phyloP scores from a whole-genome alignment of 2,888 invertebrate species.

The Eledona agricola region DNA sequence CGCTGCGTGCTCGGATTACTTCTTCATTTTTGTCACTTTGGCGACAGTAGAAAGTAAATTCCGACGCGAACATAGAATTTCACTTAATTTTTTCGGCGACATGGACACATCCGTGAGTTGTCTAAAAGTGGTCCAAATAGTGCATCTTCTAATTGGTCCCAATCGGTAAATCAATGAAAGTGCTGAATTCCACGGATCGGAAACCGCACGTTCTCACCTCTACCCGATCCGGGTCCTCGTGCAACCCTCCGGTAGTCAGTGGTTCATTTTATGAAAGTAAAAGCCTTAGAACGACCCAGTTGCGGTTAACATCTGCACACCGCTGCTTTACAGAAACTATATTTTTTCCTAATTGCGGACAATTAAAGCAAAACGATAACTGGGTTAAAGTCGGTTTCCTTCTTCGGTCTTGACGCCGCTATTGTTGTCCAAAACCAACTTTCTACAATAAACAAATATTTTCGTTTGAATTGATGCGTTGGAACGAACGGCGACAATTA shows the following conservation, averaged over 20 bases:
- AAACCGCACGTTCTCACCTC: too few species aligned
- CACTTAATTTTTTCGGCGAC: slow-evolving; percentile 28
- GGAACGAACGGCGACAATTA: slow-evolving; percentile 8
- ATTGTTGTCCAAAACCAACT: slow-evolving; percentile 24
- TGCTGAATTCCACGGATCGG: too few species aligned
- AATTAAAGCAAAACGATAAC: slow-evolving; percentile 29
- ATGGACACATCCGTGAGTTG: slow-evolving; percentile 3
- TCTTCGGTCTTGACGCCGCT: slow-evolving; percentile 2
- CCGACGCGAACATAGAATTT: slow-evolving; percentile 27
- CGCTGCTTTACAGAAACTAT: slow-evolving; percentile 19
- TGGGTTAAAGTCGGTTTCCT: slow-evolving; percentile 19
- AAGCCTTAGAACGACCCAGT: slow-evolving; percentile 31
- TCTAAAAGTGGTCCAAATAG: slow-evolving; percentile 1
- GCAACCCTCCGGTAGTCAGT: slow-evolving; percentile 23
- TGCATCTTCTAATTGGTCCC: slow-evolving; percentile 24
- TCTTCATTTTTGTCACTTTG: slow-evolving; percentile 9
- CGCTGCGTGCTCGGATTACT: slow-evolving; percentile 2
- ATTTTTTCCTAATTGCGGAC: slow-evolving; percentile 31
- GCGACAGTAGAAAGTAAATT: slow-evolving; percentile 30
- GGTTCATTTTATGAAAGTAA: slow-evolving; percentile 32
- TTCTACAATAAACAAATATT: slow-evolving; percentile 31
- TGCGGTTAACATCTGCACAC: slow-evolving; percentile 23
- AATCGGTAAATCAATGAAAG: too few species aligned
- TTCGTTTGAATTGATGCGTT: slow-evolving; percentile 22
- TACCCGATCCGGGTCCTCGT: too few species aligned